Conservation (phyloP, 2,113 vertebrate species). For the Nanorana parkeri region DNA sequence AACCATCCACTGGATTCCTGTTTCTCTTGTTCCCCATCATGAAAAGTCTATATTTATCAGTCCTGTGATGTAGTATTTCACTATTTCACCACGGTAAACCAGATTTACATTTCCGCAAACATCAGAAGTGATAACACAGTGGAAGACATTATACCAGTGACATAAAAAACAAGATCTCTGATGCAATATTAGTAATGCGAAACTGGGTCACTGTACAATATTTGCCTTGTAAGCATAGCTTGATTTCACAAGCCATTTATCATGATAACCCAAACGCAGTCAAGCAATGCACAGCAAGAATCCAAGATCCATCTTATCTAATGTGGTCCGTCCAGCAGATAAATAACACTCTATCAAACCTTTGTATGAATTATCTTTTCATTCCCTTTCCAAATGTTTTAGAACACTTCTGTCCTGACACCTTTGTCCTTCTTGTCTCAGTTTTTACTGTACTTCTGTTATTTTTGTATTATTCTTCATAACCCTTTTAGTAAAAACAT, state of each 20-base stretch:
- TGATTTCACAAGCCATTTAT: neutral
- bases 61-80: no score
- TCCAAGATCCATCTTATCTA: neutral
- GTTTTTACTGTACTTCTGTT: neutral
- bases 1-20: no score
- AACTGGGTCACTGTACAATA: no score
- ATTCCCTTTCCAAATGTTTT: neutral
- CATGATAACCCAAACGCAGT: neutral
- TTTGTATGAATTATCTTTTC: neutral
- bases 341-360: neutral
- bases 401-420: neutral
- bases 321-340: neutral
- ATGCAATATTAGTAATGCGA: no score
- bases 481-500: conserved; percentile 22
- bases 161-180: no score
- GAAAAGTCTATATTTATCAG: no score
- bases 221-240: no score
- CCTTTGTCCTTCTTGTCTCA: conserved; percentile 17
- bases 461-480: conserved; percentile 1
- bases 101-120: no score
- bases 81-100: no score
- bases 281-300: neutral
- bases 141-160: no score
- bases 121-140: no score
- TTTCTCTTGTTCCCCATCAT: no score